These are phyloP conservation scores for Paraplagusia blochii DNA, from an alignment of 2,113 vertebrate genomes.

Conservation along the genomic window DNA sequence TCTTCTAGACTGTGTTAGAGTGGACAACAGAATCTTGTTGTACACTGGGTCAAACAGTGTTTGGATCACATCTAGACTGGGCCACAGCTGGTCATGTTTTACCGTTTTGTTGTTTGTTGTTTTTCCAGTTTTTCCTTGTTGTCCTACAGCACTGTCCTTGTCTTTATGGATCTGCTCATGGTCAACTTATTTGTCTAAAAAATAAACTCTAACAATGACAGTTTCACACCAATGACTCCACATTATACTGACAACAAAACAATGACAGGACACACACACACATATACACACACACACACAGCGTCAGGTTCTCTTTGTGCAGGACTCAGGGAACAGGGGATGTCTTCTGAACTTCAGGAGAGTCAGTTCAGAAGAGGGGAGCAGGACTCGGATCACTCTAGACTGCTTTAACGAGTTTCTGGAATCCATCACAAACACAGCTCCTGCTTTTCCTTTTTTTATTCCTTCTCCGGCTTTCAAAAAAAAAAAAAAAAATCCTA, in stretches of 20 bases:
- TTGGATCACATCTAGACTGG: no score
- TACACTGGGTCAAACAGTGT: no score
- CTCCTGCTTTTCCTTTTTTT: conserved; percentile 4
- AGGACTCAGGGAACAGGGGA: conserved; percentile 7
- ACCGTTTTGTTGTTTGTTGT: no score
- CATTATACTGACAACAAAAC: conserved; percentile 60
- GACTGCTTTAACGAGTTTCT: conserved; percentile 26
- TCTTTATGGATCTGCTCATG: no score
- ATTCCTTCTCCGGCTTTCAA: conserved; percentile 1
- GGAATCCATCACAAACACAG: conserved; percentile 31
- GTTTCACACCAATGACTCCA: conserved; percentile 61
- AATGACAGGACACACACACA: conserved; percentile 24
- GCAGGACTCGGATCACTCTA: conserved; percentile 32
- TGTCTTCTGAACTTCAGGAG: conserved; percentile 22
- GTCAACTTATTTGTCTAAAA: not conserved
- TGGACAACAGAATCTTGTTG: no score
- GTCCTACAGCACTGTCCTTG: no score
- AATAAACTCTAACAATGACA: conserved; percentile 42
- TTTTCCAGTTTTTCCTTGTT: no score
- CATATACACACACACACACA: conserved; percentile 14
- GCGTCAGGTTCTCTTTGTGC: conserved; percentile 17
- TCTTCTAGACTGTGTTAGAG: no score
- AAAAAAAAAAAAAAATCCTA: no score
- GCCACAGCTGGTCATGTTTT: no score
- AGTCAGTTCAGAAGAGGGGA: conserved; percentile 16